These are phyloP conservation scores for Crocodylus rhombifer DNA, from an alignment of 2,797 vertebrate species.

Conservation along the genomic window DNA sequence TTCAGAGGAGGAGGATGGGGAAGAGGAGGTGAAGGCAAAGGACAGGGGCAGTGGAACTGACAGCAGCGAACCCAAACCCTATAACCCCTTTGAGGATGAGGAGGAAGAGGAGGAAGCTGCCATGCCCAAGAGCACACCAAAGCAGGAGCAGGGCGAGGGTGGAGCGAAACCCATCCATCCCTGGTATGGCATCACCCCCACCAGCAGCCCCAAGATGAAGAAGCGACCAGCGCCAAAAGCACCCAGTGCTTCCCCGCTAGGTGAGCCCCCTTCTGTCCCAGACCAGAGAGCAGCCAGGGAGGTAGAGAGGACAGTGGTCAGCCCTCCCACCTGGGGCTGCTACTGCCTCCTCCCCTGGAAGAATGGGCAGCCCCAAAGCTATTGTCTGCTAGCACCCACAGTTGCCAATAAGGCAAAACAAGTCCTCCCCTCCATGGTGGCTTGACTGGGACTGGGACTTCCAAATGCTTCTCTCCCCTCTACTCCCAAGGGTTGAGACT, in stretches of 20 bases:
- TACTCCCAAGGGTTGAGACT: neutral
- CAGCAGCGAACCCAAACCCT: conserved; percentile 78
- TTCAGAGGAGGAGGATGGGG: conserved; percentile 48
- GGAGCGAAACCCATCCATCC: conserved; percentile 86
- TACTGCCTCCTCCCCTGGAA: rapidly evolving
- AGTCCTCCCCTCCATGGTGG: neutral
- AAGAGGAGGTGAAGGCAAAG: conserved; percentile 31
- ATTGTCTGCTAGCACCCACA: neutral
- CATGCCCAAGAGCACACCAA: conserved; percentile 38
- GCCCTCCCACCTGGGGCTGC: neutral
- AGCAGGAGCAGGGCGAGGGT: conserved; percentile 69
- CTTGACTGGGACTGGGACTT: neutral
- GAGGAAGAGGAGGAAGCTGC: conserved; percentile 65
- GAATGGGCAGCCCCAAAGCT: neutral
- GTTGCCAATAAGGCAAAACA: neutral
- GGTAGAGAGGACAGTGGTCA: neutral
- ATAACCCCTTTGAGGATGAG: conserved; percentile 92
- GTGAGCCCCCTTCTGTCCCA: conserved; percentile 75
- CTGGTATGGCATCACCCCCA: conserved; percentile 94
- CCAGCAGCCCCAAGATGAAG: conserved; percentile 86
- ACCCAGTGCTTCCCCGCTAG: conserved; percentile 85
- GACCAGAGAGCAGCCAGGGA: neutral
- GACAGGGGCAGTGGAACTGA: conserved; percentile 22
- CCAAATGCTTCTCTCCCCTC: neutral
- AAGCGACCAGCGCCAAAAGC: conserved; percentile 90